Conservation (phyloP, 1,140 invertebrate genomes). For the Gerris buenoi region DNA sequence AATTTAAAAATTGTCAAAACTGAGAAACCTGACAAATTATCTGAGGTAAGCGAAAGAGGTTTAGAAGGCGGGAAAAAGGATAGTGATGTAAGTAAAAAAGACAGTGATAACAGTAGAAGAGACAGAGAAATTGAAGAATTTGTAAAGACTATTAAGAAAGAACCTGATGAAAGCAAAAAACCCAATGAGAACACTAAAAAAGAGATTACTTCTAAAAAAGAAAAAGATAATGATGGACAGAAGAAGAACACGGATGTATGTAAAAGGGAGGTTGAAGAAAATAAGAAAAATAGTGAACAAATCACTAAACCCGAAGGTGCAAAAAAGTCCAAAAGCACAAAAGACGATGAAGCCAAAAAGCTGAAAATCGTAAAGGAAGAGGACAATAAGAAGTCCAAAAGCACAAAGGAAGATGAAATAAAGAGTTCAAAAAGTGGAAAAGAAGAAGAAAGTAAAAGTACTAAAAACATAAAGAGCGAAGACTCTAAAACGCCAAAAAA, state of each 20-base stretch:
- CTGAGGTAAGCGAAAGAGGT: slow-evolving; percentile 3
- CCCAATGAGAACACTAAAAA: too few species aligned
- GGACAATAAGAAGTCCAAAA: slow-evolving; percentile 10
- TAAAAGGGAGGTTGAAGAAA: too few species aligned
- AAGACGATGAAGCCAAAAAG: slow-evolving; percentile 6
- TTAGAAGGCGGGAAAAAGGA: slow-evolving; percentile 1
- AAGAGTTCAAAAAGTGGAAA: slow-evolving; percentile 14
- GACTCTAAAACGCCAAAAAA: too few species aligned
- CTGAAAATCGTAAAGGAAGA: slow-evolving; percentile 9
- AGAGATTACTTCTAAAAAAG: not conserved
- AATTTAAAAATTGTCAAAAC: too few species aligned
- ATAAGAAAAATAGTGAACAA: too few species aligned
- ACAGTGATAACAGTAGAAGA: slow-evolving; percentile 9
- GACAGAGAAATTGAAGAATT: not conserved
- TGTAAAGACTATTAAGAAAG: not conserved
- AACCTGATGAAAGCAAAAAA: too few species aligned
- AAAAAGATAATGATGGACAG: not conserved
- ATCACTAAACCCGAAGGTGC: slow-evolving; percentile 2
- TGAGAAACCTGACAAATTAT: not conserved
- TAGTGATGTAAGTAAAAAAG: not conserved
- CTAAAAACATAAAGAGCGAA: too few species aligned
- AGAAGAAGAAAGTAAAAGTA: slow-evolving; percentile 27
- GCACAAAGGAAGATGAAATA: slow-evolving; percentile 15
- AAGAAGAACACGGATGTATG: too few species aligned
- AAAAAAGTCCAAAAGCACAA: slow-evolving; percentile 4